phyloP scores from a whole-genome alignment of 2,797 vertebrate species.

The Myotis vivesi region DNA sequence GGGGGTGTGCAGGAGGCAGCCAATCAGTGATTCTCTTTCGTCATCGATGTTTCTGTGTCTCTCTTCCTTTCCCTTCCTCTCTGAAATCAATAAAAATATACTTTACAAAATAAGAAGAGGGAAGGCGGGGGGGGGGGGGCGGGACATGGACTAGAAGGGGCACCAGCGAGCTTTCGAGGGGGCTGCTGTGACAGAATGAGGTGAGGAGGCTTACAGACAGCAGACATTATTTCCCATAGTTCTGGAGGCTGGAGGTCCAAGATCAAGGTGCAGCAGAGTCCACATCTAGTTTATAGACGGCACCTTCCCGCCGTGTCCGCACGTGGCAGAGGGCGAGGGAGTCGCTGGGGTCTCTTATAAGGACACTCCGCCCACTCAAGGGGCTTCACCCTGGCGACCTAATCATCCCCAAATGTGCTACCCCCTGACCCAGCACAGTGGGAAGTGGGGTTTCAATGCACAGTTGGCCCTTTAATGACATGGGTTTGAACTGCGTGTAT shows the following conservation, averaged over 20 bases:
- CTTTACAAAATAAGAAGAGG: neutral
- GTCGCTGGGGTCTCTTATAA: neutral
- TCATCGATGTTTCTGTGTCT: too few relatives aligned
- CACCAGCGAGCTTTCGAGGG: too few relatives aligned
- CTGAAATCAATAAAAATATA: too few relatives aligned
- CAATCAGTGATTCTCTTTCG: too few relatives aligned
- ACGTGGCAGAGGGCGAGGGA: rapidly evolving
- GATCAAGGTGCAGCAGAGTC: neutral
- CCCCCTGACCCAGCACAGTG: neutral
- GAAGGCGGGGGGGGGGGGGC: neutral
- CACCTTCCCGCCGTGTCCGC: neutral
- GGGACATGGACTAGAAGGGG: neutral
- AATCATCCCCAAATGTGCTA: neutral
- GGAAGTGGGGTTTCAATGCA: too few relatives aligned
- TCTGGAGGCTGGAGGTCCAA: neutral
- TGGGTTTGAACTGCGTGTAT: neutral
- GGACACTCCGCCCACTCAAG: neutral
- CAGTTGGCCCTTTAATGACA: too few relatives aligned
- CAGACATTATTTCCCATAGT: neutral
- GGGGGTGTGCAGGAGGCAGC: too few relatives aligned
- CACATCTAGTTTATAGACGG: neutral
- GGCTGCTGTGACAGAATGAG: too few relatives aligned
- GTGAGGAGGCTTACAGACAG: neutral
- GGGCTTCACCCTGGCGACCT: neutral
- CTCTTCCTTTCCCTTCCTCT: too few relatives aligned